Conservation (phyloP, 2,113 vertebrate species). For the Beaufortia kweichowensis region DNA sequence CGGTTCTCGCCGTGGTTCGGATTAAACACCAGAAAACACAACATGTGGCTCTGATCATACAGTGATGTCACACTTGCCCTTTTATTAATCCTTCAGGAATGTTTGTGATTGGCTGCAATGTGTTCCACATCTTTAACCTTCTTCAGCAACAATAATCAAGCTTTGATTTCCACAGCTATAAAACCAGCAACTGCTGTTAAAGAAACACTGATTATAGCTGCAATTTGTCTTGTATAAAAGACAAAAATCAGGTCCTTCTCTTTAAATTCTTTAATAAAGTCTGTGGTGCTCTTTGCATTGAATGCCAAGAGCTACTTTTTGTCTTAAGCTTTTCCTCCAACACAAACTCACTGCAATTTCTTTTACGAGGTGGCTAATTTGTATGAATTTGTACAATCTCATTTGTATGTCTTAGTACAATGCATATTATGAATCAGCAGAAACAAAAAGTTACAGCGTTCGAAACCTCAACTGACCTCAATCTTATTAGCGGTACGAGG, state of each 20-base stretch:
- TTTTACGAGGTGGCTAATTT: no score
- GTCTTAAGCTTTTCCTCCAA: no score
- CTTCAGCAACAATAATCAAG: conserved; percentile 25
- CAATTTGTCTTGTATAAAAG: conserved; percentile 25
- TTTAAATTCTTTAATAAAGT: background rate
- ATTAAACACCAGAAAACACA: conserved; percentile 59
- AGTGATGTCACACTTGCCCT: conserved; percentile 65
- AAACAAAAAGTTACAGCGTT: conserved; percentile 18
- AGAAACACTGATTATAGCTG: conserved; percentile 31
- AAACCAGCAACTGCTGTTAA: background rate
- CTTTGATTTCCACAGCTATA: conserved; percentile 6
- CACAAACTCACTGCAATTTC: no score
- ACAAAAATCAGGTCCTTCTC: conserved; percentile 24
- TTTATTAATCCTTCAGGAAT: conserved; percentile 61
- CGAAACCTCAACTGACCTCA: conserved; percentile 13
- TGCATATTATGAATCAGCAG: conserved; percentile 2
- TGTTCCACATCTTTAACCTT: conserved; percentile 41
- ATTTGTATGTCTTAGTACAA: no score
- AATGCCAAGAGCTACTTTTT: no score
- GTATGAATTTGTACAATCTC: no score
- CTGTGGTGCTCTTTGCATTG: background rate
- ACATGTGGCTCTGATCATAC: conserved; percentile 67
- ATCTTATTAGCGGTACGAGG: background rate
- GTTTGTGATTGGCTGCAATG: conserved; percentile 45
- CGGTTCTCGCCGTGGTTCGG: conserved; percentile 2